Evolutionary conservation across 2,888 invertebrate genomes (phyloP), one percentile per base, ranked within the genome.

Genomic region (Crocallis elinguaria): DNA sequence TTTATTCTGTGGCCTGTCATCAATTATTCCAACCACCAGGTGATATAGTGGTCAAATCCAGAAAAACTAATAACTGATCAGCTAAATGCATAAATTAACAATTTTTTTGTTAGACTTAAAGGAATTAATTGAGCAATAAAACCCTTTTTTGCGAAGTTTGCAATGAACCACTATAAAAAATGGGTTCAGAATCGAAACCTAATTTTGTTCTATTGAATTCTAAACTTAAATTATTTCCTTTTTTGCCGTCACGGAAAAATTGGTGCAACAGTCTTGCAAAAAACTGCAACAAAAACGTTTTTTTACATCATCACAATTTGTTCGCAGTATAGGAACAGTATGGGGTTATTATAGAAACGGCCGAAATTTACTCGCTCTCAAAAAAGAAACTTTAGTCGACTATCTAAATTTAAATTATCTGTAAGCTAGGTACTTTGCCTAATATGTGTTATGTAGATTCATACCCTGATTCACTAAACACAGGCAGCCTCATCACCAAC

Each of bases 41-140:
- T n/a, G n/a, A n/a, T n/a, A n/a, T n/a, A n/a, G n/a, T n/a, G n/a
- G n/a, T n/a, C n/a, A n/a, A n/a, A n/a, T n/a, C n/a, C 19, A 19
- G 5, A 4, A 19, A 5, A 36, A 14, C 11, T 17, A 1, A 13
- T 13, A 35, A 29, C 16, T 9, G 8, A 6, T 8, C 14, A 11
- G 11, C 11, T 39, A 45, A 45, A 16, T 51, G 51, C 51, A 33
- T 39, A 35, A 27, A 30, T 23, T 44, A 35, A 25, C 11, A 13
- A 13, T 11, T 33, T 46, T 49, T 52, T 52, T 46, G 29, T 17
- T 32, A 17, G 32, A 51, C 33, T 33, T 13, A 25, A 33, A 30
- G 33, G 49, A 52, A 49, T 54, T 44, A 58, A 63, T 63, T 51
- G 60, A 63, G 58, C 50, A 43, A 54, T 60, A 56, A 43, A 43